Conservation (phyloP, 2,888 invertebrate species). For the Polydrusus tereticollis region DNA sequence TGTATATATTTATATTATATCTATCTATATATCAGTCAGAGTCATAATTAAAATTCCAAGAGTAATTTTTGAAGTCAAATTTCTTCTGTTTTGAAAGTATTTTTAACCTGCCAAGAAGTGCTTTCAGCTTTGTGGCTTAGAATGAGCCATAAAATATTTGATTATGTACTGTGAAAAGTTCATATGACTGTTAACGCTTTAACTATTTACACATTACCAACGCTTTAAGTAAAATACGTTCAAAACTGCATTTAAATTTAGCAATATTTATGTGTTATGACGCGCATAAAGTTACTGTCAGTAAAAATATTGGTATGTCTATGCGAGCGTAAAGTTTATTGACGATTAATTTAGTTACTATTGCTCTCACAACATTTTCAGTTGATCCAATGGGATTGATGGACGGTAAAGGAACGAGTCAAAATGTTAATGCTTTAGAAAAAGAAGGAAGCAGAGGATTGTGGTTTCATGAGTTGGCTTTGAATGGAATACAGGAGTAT, state of each 20-base stretch:
- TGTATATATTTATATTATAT: not conserved
- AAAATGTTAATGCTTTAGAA: too few species aligned
- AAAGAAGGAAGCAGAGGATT: too few species aligned
- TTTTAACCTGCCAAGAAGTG: not conserved
- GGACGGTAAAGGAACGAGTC: too few species aligned
- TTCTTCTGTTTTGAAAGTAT: slow-evolving; percentile 10
- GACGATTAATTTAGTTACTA: too few species aligned
- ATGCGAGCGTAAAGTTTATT: too few species aligned
- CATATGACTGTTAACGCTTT: not conserved
- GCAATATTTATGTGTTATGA: not conserved
- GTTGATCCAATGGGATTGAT: too few species aligned
- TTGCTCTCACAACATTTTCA: too few species aligned
- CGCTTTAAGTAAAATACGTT: not conserved
- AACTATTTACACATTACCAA: not conserved
- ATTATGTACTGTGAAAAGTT: slow-evolving; percentile 12
- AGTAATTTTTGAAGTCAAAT: not conserved
- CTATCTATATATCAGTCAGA: not conserved
- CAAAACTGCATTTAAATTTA: not conserved
- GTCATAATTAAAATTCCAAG: slow-evolving; percentile 2
- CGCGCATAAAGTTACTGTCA: too few species aligned
- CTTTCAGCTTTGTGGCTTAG: not conserved
- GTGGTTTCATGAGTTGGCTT: too few species aligned
- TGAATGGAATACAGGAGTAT: too few species aligned
- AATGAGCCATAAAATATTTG: not conserved
- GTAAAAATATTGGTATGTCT: too few species aligned